Evolutionary conservation across 2,797 vertebrate genomes (phyloP), one percentile per base, ranked within the genome.

Genomic region (Ctenopoma multispine): DNA sequence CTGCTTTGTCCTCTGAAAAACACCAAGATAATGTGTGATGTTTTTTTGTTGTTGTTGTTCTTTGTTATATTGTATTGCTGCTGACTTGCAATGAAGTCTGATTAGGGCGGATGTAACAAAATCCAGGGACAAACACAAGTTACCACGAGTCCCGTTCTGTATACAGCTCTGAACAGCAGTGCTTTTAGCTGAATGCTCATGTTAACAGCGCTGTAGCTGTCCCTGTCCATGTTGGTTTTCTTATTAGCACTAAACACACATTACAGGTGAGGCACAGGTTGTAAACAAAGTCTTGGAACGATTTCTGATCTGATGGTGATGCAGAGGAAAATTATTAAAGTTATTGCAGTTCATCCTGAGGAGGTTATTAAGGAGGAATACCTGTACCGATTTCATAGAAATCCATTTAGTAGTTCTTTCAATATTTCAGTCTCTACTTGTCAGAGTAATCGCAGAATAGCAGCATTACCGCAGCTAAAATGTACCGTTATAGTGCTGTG

Each of bases 1-100:
- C 69, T 64, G 64, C 79, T 79, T 88, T 86, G 84, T 87, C 70
- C 27, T 11, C 59, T 31, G 47, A 36, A 57, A 76, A 58, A 57
- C 14, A 2, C 6, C 51, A 72, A 75, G 58, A 31, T 76, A 86
- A 75, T 76, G 69, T 56, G 57, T 64, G 59, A 72, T 58, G 48
- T 72, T 38, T 17, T 75, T 73, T 44, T 67, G 15, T 67, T 56
- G 63, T 20, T 69, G 38, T 55, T 63, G 14, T 44, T 77, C 55
- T 68, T 55, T 62, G 31, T 53, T 63, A 49, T 23, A 5, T 23
- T 14, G 14, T 53, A 23, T 50, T 58, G 46, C 12, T 55, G 10
- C 15, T 40, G 31, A 57, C 17, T 59, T 34, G 50, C 49, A 23
- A 47, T 55, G 51, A 29, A 65, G 58, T 9, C 40, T 3, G 24